phyloP scores from a whole-genome alignment of 2,113 vertebrate species.

The Pluvialis apricaria region DNA sequence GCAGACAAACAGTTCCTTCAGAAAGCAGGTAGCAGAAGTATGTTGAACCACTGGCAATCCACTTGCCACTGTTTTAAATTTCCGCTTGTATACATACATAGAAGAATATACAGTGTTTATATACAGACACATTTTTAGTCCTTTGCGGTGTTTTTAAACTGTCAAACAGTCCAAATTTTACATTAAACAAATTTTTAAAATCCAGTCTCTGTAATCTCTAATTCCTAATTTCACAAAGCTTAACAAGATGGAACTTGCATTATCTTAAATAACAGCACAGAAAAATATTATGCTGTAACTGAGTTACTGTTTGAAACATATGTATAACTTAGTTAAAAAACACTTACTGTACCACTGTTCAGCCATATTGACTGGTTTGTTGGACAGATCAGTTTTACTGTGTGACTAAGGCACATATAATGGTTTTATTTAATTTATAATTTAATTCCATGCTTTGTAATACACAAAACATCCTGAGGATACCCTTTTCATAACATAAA shows the following conservation, averaged over 20 bases:
- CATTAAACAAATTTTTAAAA: neutral
- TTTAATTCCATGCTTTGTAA: conserved; percentile 3
- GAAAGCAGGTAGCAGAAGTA: neutral
- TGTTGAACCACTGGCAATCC: neutral
- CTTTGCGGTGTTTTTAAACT: neutral
- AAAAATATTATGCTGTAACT: neutral
- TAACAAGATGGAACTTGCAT: neutral
- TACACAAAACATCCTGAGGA: conserved; percentile 19
- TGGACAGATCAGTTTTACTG: conserved; percentile 6
- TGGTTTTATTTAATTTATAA: conserved; percentile 29
- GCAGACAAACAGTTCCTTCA: neutral
- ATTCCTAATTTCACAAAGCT: neutral
- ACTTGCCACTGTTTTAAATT: neutral
- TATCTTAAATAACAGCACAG: neutral
- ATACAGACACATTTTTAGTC: neutral
- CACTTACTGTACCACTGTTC: conserved; percentile 26
- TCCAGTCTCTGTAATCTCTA: neutral
- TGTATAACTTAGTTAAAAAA: conserved; percentile 40
- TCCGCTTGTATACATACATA: neutral
- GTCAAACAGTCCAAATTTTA: neutral
- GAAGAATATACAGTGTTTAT: neutral
- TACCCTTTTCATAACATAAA: conserved; percentile 10
- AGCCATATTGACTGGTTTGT: conserved; percentile 21
- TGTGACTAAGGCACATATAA: neutral
- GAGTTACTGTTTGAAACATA: conserved; percentile 11